phyloP scores from a whole-genome alignment of 2,888 invertebrate species.

The Sesamia inferens region DNA sequence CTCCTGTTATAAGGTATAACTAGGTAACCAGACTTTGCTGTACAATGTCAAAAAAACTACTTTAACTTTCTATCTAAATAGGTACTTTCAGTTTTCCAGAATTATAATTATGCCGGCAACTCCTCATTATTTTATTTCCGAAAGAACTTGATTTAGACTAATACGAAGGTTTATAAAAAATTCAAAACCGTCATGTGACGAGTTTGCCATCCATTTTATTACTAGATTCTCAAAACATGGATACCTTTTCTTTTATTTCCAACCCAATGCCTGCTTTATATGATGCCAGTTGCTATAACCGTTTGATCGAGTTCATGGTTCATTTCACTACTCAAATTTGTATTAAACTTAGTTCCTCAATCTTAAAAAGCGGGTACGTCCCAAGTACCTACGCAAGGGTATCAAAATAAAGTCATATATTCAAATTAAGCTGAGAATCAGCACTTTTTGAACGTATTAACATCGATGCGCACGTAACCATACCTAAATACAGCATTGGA shows the following conservation, averaged over 20 bases:
- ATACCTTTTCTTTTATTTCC: conserved; percentile 11
- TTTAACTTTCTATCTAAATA: too few species aligned
- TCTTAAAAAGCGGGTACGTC: not conserved
- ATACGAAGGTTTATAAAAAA: not conserved
- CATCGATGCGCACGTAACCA: not conserved
- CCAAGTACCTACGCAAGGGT: not conserved
- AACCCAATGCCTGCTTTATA: not conserved
- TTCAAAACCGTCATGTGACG: not conserved
- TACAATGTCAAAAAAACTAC: too few species aligned
- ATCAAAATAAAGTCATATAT: too few species aligned
- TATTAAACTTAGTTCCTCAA: too few species aligned
- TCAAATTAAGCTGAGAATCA: too few species aligned
- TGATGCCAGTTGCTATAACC: conserved; percentile 12
- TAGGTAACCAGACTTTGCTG: too few species aligned
- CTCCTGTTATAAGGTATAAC: too few species aligned
- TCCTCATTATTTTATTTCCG: not conserved
- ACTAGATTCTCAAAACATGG: conserved; percentile 12
- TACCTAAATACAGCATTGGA: not conserved
- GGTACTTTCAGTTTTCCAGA: too few species aligned
- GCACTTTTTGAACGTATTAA: too few species aligned
- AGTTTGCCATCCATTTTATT: not conserved
- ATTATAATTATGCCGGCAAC: not conserved
- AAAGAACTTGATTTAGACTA: not conserved
- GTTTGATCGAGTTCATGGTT: conserved; percentile 1
- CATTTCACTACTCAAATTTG: not conserved